Conservation (phyloP, 2,113 vertebrate species). For the Platanista minor region DNA sequence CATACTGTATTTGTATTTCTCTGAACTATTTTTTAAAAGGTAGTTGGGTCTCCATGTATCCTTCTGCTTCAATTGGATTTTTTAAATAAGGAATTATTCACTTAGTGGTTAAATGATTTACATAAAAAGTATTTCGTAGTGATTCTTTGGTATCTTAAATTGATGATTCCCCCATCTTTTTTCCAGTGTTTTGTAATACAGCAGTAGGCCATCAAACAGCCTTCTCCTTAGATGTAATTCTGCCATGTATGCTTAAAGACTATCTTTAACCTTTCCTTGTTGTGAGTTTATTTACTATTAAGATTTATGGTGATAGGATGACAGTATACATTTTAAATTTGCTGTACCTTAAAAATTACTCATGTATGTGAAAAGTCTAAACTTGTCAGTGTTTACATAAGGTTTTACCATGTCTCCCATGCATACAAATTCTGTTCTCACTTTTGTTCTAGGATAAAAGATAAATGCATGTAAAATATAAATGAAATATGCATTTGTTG, state of each 20-base stretch:
- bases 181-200: background rate
- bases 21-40: background rate
- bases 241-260: background rate
- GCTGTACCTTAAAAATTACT: background rate
- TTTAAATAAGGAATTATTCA: conserved; percentile 6
- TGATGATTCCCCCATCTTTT: background rate
- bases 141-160: conserved; percentile 17
- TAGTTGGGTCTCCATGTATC: conserved; percentile 3
- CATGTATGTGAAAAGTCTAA: background rate
- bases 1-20: background rate
- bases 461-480: background rate
- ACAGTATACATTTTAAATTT: conserved; percentile 11
- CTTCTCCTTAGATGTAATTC: background rate
- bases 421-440: background rate
- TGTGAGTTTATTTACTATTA: background rate
- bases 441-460: background rate
- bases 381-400: background rate
- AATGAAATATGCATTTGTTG: background rate
- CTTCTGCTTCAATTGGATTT: conserved; percentile 2
- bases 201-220: background rate
- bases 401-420: background rate
- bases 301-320: background rate
- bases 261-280: background rate
- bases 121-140: background rate
- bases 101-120: background rate